Evolutionary conservation across 2,888 invertebrate genomes (phyloP), one percentile per base, ranked within the genome.

Genomic region (Hydriomena furcata): DNA sequence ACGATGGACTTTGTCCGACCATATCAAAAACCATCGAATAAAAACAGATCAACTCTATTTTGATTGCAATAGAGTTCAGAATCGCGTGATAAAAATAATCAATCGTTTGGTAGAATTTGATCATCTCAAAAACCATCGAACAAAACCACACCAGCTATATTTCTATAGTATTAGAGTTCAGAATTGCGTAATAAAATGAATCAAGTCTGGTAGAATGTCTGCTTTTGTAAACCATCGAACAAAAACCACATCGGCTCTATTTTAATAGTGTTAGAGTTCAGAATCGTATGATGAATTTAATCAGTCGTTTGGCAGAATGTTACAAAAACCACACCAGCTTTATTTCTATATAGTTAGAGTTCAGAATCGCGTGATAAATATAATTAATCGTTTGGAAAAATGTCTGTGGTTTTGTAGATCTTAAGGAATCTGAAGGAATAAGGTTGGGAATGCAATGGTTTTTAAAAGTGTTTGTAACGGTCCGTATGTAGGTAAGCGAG

Each of bases 1-100:
- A 37, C 31, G 40, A 13, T 38, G 55, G 44, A 47, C 45, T 36
- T 52, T 52, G 46, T 17, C 23, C 20, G 21, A n/a, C 17, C 30
- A 27, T n/a, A n/a, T 10, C 41, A 7, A 34, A 20, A 1, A 10
- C 38, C 13, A 27, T 30, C 13, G 10, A 6, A 1, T 6, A 32
- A 13, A 12, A 10, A 17, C 25, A 25, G 6, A 4, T 10, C 24
- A 36, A 13, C 48, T 11, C 7, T 47, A 41, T 4, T 0, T 0
- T 5, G 2, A 13, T 1, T 5, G 0, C 0, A n/a, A 41, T 21
- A 47, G 35, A 35, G 28, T 7, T 47, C 41, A 47, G 30, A 41
- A 21, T 34, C 8, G 7, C 7, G 2, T n/a, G 28, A 37, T 10
- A 28, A 11, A 13, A 11, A 11, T 17, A 12, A 20, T n/a, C n/a